phyloP scores from a whole-genome alignment of 2,113 vertebrate species.

The Ranitomeya variabilis region DNA sequence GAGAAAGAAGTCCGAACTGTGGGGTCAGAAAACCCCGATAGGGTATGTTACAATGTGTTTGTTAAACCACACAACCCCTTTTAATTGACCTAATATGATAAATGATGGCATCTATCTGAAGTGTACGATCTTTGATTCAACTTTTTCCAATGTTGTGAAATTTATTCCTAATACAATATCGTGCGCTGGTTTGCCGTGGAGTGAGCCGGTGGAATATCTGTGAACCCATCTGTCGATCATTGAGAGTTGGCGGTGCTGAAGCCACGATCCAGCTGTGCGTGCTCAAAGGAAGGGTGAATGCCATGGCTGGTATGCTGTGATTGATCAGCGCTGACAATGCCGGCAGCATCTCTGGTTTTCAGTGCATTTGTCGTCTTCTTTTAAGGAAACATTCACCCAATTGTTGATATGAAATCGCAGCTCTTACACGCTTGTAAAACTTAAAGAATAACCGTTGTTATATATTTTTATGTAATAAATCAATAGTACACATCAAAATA shows the following conservation, averaged over 20 bases:
- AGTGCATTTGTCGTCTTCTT: not conserved
- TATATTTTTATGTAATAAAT: no score
- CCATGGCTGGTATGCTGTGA: not conserved
- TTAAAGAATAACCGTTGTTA: not conserved
- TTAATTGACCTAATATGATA: no score
- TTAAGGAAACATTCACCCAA: not conserved
- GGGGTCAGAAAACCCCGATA: no score
- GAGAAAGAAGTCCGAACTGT: no score
- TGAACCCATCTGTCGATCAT: not conserved
- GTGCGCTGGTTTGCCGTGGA: not conserved
- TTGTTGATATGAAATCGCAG: not conserved
- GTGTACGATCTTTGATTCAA: not conserved
- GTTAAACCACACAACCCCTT: no score
- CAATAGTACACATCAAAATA: no score
- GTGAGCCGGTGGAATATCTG: not conserved
- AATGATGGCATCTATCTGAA: no score
- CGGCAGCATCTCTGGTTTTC: not conserved
- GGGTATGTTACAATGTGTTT: no score
- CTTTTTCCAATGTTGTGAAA: not conserved
- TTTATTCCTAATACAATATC: not conserved
- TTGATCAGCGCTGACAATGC: conserved; percentile 8
- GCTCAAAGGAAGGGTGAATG: conserved; percentile 14
- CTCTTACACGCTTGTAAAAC: not conserved
- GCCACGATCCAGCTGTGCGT: not conserved
- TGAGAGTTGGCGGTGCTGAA: not conserved